Base-by-base conservation (phyloP, 2,888 invertebrate species). In the Candidula unifasciata region DNA sequence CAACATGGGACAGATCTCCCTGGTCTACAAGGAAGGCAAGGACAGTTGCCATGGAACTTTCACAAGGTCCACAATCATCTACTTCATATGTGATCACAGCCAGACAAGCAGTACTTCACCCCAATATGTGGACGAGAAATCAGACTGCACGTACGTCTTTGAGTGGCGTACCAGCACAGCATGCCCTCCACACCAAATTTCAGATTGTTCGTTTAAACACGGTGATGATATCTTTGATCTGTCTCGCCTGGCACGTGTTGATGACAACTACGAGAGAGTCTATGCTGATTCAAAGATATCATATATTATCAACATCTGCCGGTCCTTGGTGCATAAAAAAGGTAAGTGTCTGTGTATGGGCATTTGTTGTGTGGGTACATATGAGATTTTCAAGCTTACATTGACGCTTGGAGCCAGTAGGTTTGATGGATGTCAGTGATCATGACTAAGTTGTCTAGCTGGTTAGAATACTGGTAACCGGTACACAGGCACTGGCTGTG, bases 21-120 rank as follows among this genome's bases (percentile, higher is more conserved):
- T 94, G 74, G 91, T 89, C 0, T 93, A 93, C 83, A 85, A 87
- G n/a, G 89, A 87, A 33, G 93, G 93, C 8, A 88, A 89, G 44
- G 85, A 64, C 2, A 88, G 89, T 54, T 91, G 91, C 78, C 88
- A 90, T 74, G 71, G 74, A 3, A 88, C 88, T 73, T 90, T 86
- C 81, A 89, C 88, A 60, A 88, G 91, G n/a, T 88, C 89, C 21
- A 91, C 92, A 16, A 85, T 90, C 78, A 91, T 93, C 44, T 89
- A 87, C 16, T 93, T 93, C 85, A 81, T 89, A 13, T 93, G 93
- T 87, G 91, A 93, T 86, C 89, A 91, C 54, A 87, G 87, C 3
- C 87, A 85, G 30, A 84, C 88, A 74, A 91, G 92, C 52, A 84
- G 77, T 0, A 71, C 82, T 33, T 89, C 89, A 44, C 90, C 90